A percentile compares a stretch with the other conserved stretches of the same genome.
Evolutionary conservation across 2,113 vertebrate genomes (phyloP).

Genomic region (Nematolebias whitei): DNA sequence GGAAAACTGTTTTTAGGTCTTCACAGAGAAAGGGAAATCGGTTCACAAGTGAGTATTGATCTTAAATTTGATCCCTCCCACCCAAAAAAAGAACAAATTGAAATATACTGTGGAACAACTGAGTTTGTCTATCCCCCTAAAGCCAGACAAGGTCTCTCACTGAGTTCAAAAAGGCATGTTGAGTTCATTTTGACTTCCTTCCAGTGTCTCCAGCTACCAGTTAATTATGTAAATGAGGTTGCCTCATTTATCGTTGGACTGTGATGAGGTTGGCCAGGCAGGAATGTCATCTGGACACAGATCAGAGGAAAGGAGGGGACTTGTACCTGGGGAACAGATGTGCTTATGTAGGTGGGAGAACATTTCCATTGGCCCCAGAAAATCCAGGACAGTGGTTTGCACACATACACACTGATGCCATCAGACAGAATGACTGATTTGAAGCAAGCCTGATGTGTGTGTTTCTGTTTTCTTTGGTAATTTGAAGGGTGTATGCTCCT

Average conservation of each 20-base stretch:
- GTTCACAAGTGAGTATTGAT: not conserved
- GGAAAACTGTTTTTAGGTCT: not conserved
- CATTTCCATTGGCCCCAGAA: constrained; percentile 63
- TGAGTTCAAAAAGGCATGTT: constrained; percentile 38
- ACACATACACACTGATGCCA: constrained; percentile 7
- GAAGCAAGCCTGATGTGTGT: constrained; percentile 17
- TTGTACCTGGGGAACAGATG: constrained; percentile 65
- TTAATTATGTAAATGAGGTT: constrained; percentile 64
- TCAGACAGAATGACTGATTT: constrained; percentile 18
- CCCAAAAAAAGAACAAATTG: not conserved
- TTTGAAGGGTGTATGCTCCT: constrained; percentile 31
- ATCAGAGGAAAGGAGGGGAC: constrained; percentile 61
- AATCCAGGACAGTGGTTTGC: constrained; percentile 4
- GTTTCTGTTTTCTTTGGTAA: constrained; percentile 17
- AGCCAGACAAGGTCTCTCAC: constrained; percentile 13
- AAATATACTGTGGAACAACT: not conserved
- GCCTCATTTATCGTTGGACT: constrained; percentile 40
- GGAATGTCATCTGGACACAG: constrained; percentile 69
- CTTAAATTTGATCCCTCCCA: not conserved
- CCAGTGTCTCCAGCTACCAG: constrained; percentile 4
- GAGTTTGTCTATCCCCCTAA: not conserved
- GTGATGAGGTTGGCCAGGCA: constrained; percentile 40
- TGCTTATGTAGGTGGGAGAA: constrained; percentile 49
- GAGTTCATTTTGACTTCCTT: constrained; percentile 34
- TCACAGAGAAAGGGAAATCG: not conserved